Percentiles rank a stretch among this genome's conserved stretches.
These are phyloP conservation scores for Perca schrenkii DNA, from an alignment of 2,113 vertebrate genomes.

Conservation along the genomic window DNA sequence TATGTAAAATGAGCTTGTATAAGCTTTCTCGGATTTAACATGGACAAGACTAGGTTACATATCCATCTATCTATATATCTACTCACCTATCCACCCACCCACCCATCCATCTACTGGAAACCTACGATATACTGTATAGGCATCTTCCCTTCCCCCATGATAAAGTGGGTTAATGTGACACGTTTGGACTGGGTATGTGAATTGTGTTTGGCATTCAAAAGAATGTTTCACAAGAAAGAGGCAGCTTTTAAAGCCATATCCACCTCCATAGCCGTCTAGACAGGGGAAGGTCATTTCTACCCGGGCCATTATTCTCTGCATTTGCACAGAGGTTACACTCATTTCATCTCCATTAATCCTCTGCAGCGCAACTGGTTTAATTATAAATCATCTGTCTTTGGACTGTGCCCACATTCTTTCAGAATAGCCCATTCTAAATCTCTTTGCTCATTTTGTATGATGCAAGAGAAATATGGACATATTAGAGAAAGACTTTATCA, in stretches of 20 bases:
- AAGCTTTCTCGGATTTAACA: neutral
- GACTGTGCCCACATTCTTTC: slow-evolving; percentile 8
- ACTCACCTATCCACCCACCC: no score
- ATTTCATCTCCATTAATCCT: slow-evolving; percentile 65
- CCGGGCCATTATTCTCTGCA: slow-evolving; percentile 57
- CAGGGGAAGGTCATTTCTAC: slow-evolving; percentile 60
- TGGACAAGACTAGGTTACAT: no score
- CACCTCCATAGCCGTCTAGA: slow-evolving; percentile 67
- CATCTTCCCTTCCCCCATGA: neutral
- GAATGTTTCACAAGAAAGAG: neutral
- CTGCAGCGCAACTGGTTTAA: slow-evolving; percentile 34
- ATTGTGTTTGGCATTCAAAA: slow-evolving; percentile 42
- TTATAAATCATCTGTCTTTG: slow-evolving; percentile 43
- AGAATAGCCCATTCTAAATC: neutral
- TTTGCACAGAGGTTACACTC: slow-evolving; percentile 62
- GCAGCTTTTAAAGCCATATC: slow-evolving; percentile 33
- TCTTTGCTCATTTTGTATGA: neutral
- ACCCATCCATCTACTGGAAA: neutral
- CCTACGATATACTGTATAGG: neutral
- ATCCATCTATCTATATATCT: no score
- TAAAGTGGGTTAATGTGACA: neutral
- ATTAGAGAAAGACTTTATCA: neutral
- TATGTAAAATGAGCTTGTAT: neutral
- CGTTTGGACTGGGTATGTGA: neutral
- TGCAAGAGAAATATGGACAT: neutral